Base-by-base conservation (phyloP, 1,140 invertebrate species). In the Samia ricini region DNA sequence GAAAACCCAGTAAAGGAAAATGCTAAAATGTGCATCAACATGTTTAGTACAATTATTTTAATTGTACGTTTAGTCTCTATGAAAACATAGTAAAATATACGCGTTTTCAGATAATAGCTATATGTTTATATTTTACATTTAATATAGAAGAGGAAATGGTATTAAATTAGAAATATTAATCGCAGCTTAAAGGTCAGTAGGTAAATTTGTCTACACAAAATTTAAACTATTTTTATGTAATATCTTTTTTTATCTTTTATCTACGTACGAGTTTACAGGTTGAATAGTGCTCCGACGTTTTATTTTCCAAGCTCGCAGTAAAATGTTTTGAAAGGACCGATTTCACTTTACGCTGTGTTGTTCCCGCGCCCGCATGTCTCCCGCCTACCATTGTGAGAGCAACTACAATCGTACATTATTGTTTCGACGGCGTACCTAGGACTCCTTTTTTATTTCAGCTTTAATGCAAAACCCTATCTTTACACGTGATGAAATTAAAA, bases 301-400 rank as follows among this genome's bases (percentile, higher is more conserved):
- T 86, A 89, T 80, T 83, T 83, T 81, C 75, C 66, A 77, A 73
- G 74, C 77, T 73, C 69, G 60, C 77, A 76, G 80, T 81, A 81
- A 85, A 89, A 88, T 88, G 83, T 89, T 89, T 88, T 87, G 83
- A 87, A 89, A 86, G 86, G 79, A 85, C 78, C 81, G 85, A 84
- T 87, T 88, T 83, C 84, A 78, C 82, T 80, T 80, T 77, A 69
- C 76, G 69, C 72, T 66, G 51, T 61, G 33, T 71, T 71, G 56
- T 63, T 63, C 79, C 83, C 78, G 74, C 79, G 76, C 76, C 71
- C 77, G 75, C 75, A 71, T 76, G 74, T 81, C 78, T 42, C 68
- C 74, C 74, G 80, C 77, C 72, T 69, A 70, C 70, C 67, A 87
- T 89, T 89, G 81, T 88, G 72, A 76, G 70, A 78, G 76, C 77